These are phyloP conservation scores for Leptarthrus brevirostris DNA, from an alignment of 2,888 invertebrate species.

Conservation along the genomic window DNA sequence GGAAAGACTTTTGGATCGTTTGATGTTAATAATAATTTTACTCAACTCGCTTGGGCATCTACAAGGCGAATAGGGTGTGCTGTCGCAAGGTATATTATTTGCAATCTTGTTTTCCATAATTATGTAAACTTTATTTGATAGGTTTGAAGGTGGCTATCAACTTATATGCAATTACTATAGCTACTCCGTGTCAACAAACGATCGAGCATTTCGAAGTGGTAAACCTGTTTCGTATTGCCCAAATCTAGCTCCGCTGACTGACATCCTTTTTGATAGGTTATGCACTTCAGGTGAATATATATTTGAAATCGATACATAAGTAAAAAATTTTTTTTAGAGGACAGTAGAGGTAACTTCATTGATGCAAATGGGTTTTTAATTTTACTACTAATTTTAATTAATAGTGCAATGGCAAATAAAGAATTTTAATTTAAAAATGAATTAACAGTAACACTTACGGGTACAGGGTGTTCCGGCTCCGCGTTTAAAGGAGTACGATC, in stretches of 20 bases:
- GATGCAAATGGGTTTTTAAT: no score
- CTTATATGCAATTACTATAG: constrained; percentile 56
- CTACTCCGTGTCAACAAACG: background rate
- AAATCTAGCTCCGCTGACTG: constrained; percentile 52
- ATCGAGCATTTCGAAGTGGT: constrained; percentile 47
- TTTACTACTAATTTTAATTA: no score
- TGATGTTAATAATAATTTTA: constrained; percentile 54
- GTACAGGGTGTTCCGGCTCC: constrained; percentile 68
- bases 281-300: constrained; percentile 50
- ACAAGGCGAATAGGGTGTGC: constrained; percentile 54
- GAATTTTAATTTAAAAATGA: no score
- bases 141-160: constrained; percentile 47
- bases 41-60: constrained; percentile 51
- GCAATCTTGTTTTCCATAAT: background rate
- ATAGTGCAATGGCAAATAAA: no score
- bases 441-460: constrained; percentile 63
- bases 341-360: no score
- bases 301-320: no score
- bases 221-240: constrained; percentile 53
- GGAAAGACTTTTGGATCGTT: constrained; percentile 43
- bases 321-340: no score
- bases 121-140: constrained; percentile 21
- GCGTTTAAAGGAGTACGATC: constrained; percentile 65
- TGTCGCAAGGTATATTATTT: constrained; percentile 51
- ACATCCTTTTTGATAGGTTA: constrained; percentile 51